Evolutionary conservation across 2,113 vertebrate genomes (phyloP), one percentile per base, ranked within the genome.

Genomic region (Colistium nudipinnis): DNA sequence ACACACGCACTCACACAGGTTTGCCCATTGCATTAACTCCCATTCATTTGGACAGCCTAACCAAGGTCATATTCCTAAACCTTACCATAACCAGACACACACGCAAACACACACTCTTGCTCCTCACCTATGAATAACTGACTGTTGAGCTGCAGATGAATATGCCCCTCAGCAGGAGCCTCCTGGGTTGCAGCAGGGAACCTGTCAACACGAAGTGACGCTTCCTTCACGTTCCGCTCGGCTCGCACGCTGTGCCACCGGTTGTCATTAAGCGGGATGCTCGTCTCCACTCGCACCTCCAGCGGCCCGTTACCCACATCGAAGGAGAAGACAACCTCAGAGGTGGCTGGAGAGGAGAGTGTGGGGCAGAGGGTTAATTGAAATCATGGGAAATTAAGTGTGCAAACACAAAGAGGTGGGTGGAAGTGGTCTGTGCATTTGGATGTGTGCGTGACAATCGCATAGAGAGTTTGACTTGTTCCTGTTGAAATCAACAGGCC

Each of bases 121-220:
- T n/a, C 22, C 87, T 80, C 57, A 99, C 98, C 98, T 78, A 99
- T 95, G 72, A 97, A 99, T 35, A 99, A 91, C 62, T 98, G 97
- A 70, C 98, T 99, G 90, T 98, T 99, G 80, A 99, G 96, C 82
- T 98, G 98, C n/a, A 99, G 76, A 12, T 94, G 95, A 39, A 95
- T 93, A 31, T 96, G 97, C 0, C 98, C 98, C 1, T 98, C 95
- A 0, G 91, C 57, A 0, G 96, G 95, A 19, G 97, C 96, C 45
- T 86, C 65, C 4, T 90, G 90, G 0, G 77, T 91, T 36, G 76
- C 81, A 0, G 83, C 88, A 0, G 94, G 92, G 36, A 95, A 89
- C 0, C 89, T 83, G 62, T 99, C 97, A 20, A 99, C 92, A 33
- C 90, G 94, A 2, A 99, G 86, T 0, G 92, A 95, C 0, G 98